These are phyloP conservation scores for Typhlomys cinereus DNA, from an alignment of 2,113 vertebrate species.

Conservation along the genomic window DNA sequence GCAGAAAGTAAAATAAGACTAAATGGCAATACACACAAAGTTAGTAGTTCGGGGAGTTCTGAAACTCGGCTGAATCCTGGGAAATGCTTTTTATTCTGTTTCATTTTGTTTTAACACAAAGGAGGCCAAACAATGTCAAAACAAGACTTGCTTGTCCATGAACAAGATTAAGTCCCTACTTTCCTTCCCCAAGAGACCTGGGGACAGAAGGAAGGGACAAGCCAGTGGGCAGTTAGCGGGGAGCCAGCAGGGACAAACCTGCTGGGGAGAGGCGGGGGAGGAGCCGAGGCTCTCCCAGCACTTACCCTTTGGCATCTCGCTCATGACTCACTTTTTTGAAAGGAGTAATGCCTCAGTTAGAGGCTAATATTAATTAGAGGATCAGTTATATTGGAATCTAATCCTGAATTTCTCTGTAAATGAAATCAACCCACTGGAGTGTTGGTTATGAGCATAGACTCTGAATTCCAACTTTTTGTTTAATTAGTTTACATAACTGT, in stretches of 20 bases:
- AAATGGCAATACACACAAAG: not conserved
- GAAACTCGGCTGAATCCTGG: not conserved
- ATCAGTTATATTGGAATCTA: not conserved
- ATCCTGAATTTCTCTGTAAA: not conserved
- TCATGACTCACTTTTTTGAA: not conserved
- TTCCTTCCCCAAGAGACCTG: not conserved
- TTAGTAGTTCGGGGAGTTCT: not conserved
- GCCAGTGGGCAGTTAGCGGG: not conserved
- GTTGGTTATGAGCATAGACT: not conserved
- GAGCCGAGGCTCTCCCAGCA: not conserved
- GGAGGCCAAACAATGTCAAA: not conserved
- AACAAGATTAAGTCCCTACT: not conserved
- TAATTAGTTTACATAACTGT: not conserved
- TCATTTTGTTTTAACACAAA: not conserved
- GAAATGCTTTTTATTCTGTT: not conserved
- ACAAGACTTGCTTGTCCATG: not conserved
- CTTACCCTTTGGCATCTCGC: not conserved
- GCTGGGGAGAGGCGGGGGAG: no score
- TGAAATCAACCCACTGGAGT: not conserved
- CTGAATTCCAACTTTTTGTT: not conserved
- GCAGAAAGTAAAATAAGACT: not conserved
- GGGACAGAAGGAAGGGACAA: not conserved
- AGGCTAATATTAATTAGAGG: not conserved
- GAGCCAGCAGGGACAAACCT: no score
- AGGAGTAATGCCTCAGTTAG: not conserved